phyloP scores from a whole-genome alignment of 2,113 vertebrate genomes.

The Centropristis striata region DNA sequence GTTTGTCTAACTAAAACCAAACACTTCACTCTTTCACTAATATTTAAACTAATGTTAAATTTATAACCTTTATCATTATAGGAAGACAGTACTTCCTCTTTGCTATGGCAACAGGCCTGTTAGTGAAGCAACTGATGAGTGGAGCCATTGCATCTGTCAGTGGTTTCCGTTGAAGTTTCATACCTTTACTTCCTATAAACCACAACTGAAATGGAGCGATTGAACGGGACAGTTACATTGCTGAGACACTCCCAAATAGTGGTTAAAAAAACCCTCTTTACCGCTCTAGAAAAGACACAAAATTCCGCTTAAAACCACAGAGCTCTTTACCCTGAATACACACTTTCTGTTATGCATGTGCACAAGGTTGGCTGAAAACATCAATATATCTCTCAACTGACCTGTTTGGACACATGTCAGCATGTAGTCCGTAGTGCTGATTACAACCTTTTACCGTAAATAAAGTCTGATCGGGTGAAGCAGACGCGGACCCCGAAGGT shows the following conservation, averaged over 20 bases:
- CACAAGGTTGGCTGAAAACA: background rate
- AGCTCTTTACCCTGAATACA: background rate
- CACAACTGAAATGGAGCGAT: constrained; percentile 14
- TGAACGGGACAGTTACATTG: background rate
- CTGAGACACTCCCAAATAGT: background rate
- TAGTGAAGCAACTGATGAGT: background rate
- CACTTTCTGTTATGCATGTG: background rate
- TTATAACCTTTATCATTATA: background rate
- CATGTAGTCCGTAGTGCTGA: background rate
- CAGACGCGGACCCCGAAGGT: constrained; percentile 9
- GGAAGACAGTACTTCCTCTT: constrained; percentile 25
- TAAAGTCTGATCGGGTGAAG: background rate
- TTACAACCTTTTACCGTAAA: constrained; percentile 4
- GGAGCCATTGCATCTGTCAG: constrained; percentile 27
- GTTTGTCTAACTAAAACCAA: background rate
- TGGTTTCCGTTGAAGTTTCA: constrained; percentile 45
- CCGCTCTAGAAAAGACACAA: constrained; percentile 9
- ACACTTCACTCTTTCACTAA: background rate
- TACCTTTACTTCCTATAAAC: constrained; percentile 5
- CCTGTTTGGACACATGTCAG: background rate
- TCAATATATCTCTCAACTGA: background rate
- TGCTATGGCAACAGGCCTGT: constrained; percentile 16
- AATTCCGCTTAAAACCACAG: background rate
- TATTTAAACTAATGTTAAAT: background rate
- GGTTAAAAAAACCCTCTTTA: background rate